These are phyloP conservation scores for Chloroclysta siterata DNA, from an alignment of 2,888 invertebrate species.

Conservation along the genomic window DNA sequence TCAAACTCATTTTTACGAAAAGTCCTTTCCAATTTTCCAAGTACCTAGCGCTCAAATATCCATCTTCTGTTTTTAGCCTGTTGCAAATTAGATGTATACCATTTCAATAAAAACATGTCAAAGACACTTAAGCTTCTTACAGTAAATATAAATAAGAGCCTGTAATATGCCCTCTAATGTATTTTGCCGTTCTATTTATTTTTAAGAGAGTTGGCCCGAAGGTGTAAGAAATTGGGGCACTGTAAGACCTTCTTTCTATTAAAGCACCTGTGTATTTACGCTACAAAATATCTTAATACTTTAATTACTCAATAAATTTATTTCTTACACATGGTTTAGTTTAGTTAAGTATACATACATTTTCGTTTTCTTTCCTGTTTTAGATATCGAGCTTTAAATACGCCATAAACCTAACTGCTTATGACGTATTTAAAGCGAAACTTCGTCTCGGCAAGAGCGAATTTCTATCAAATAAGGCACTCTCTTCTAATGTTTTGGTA, in stretches of 20 bases:
- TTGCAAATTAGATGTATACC: not conserved
- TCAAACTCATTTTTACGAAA: too few species aligned
- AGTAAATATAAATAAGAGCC: conserved; percentile 27
- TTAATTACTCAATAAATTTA: too few species aligned
- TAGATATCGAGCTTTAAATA: too few species aligned
- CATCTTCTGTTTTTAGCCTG: conserved; percentile 4
- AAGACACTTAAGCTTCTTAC: conserved; percentile 24
- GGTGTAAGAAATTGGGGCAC: conserved; percentile 19
- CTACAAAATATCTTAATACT: too few species aligned
- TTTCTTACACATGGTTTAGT: too few species aligned
- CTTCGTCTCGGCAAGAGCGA: too few species aligned
- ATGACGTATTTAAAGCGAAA: too few species aligned
- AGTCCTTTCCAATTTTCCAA: too few species aligned
- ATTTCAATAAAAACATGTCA: conserved; percentile 18
- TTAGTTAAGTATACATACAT: too few species aligned
- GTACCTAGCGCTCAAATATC: not conserved
- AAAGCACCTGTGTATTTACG: not conserved
- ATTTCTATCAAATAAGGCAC: too few species aligned
- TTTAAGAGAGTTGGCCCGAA: conserved; percentile 20
- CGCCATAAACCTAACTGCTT: too few species aligned
- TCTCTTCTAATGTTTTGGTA: not conserved
- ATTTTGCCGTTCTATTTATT: conserved; percentile 23
- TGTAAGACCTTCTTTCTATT: not conserved
- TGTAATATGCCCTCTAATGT: conserved; percentile 21
- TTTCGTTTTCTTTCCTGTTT: too few species aligned